These are phyloP conservation scores for Pogonognathellus flavescens DNA, from an alignment of 1,140 invertebrate genomes.

Conservation along the genomic window DNA sequence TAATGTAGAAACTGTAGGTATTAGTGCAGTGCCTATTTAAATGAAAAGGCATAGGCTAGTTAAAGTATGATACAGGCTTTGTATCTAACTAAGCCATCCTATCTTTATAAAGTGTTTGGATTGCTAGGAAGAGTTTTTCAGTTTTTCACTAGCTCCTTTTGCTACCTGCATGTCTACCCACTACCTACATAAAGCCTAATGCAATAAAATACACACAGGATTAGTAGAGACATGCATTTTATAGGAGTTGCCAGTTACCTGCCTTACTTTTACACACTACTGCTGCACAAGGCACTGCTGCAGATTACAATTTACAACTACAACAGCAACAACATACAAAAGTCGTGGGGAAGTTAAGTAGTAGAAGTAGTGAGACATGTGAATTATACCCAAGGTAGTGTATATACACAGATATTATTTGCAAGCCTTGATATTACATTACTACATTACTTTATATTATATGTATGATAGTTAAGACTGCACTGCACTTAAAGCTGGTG, in stretches of 20 bases:
- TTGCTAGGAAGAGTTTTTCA: conserved; percentile 1
- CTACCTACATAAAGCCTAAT: too few relatives aligned
- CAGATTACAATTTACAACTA: background rate
- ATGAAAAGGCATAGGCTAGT: too few relatives aligned
- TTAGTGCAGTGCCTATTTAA: too few relatives aligned
- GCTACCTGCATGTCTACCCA: too few relatives aligned
- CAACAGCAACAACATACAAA: background rate
- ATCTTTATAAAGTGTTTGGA: background rate
- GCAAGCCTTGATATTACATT: background rate
- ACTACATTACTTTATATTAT: too few relatives aligned
- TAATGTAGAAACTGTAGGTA: too few relatives aligned
- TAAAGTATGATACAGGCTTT: background rate
- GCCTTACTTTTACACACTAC: too few relatives aligned
- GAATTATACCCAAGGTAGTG: background rate
- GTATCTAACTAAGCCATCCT: background rate
- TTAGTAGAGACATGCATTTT: too few relatives aligned
- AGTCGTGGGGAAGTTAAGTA: background rate
- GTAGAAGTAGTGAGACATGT: too few relatives aligned
- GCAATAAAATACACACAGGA: too few relatives aligned
- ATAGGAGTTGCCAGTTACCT: too few relatives aligned
- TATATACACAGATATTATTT: background rate
- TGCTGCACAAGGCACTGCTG: background rate
- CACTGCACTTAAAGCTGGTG: background rate
- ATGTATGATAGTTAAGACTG: too few relatives aligned
- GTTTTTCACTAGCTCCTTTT: background rate